A percentile compares a stretch with the other conserved stretches of the same genome.
phyloP scores from a whole-genome alignment of 2,113 vertebrate species.

The Sprattus sprattus region DNA sequence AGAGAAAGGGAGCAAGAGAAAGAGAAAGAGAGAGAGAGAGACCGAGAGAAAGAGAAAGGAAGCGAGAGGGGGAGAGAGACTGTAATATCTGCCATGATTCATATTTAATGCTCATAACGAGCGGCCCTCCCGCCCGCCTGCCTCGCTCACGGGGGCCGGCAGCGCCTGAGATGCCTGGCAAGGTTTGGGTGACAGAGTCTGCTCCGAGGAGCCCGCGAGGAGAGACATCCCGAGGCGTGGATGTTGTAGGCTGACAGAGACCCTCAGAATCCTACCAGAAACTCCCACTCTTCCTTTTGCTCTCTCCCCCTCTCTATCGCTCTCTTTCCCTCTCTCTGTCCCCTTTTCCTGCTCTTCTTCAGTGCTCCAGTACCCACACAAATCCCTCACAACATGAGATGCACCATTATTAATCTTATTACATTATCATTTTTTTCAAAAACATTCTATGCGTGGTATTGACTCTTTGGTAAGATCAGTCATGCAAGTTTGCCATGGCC shows the following conservation, averaged over 20 bases:
- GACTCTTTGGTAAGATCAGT: neutral
- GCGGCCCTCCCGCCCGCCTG: neutral
- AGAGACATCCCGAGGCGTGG: neutral
- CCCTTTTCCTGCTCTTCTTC: neutral
- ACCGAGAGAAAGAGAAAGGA: neutral
- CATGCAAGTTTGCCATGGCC: neutral
- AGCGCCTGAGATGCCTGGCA: neutral
- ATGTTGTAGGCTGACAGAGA: neutral
- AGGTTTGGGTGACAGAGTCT: neutral
- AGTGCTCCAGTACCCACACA: neutral
- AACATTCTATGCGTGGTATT: neutral
- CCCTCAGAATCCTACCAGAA: neutral
- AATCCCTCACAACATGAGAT: neutral
- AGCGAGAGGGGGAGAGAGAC: neutral
- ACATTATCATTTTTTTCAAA: neutral
- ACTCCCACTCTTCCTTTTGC: neutral
- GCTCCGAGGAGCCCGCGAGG: neutral
- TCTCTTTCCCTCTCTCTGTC: neutral
- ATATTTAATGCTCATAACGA: constrained; percentile 52
- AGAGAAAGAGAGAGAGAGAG: neutral
- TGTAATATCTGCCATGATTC: constrained; percentile 42
- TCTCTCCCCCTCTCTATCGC: constrained; percentile 11
- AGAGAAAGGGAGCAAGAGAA: neutral
- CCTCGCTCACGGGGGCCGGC: neutral
- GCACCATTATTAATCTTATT: neutral